Evolutionary conservation across 2,113 vertebrate genomes (phyloP), one percentile per base, ranked within the genome.

Genomic region (Limanda limanda): DNA sequence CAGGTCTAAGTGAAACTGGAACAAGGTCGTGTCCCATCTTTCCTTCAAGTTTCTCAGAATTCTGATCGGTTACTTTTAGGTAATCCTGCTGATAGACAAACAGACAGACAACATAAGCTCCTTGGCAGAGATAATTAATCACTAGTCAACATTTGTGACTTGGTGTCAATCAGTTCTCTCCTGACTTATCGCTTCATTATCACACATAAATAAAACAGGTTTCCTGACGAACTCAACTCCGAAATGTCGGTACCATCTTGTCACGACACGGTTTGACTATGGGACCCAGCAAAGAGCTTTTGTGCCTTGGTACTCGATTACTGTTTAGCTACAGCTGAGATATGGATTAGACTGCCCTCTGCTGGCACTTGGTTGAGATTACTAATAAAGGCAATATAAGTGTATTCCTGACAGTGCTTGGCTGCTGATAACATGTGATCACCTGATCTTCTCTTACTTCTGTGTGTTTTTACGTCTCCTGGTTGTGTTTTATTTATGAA

Each of bases 221-320:
- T 18, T 21, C 68, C 45, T 64, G 31, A 74, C 3, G 27, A 55
- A 8, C 35, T 51, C 14, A 6, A 3, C 15, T 52, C 51, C n/a
- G 10, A 20, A 52, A 51, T 20, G n/a, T 35, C 58, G 2, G 0
- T 9, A 60, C 21, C 61, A 37, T 74, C 64, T 67, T 3, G 12
- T 14, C 54, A 4, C 4, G n/a, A 23, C 21, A 1, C 2, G 54
- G 47, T 51, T 21, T 2, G 14, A 57, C 8, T 12, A 4, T 45
- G 59, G 76, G 87, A 85, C 75, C 59, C 60, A 48, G 80, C 59
- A 48, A 78, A 70, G 71, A 91, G 78, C 79, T 85, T 76, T 78
- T 79, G 92, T 92, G 90, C 91, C 89, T 92, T 92, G 79, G 79
- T 86, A 77, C 83, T 86, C 47, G 25, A 75, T 89, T 61, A 87